A percentile compares a stretch with the other conserved stretches of the same genome.
Evolutionary conservation across 2,888 invertebrate genomes (phyloP).

Genomic region (Amaurobius ferox): DNA sequence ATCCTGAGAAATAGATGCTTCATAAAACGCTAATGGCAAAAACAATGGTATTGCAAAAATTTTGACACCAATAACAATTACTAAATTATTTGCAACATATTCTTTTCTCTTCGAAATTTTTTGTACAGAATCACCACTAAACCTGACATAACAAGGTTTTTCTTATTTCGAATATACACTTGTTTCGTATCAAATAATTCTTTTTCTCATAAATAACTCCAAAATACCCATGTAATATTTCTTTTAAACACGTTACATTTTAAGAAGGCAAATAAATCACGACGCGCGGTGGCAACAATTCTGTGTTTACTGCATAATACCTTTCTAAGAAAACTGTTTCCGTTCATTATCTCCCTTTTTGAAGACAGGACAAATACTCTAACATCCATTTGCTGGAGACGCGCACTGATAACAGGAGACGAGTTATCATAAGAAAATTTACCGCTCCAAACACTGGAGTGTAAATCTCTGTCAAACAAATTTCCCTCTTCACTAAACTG

Average conservation of each 20-base stretch:
- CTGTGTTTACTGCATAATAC: constrained; percentile 9
- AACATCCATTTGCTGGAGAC: constrained; percentile 19
- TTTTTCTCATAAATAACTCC: no score
- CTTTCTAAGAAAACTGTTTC: constrained; percentile 21
- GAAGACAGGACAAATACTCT: constrained; percentile 25
- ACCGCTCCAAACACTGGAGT: neutral
- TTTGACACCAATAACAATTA: no score
- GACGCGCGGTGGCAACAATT: neutral
- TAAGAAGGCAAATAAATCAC: neutral
- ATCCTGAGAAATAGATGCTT: no score
- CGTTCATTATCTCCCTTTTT: constrained; percentile 36
- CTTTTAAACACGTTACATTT: neutral
- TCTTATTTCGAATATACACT: no score
- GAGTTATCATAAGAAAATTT: neutral
- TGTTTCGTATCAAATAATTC: no score
- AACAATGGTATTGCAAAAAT: no score
- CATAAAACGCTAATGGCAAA: no score
- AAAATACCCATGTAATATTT: neutral
- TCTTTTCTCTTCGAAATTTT: no score
- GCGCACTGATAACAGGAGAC: constrained; percentile 10
- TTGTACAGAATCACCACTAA: no score
- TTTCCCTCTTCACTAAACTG: neutral
- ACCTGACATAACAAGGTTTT: no score
- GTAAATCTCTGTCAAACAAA: neutral
- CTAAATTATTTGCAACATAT: no score